Evolutionary conservation across 1,140 invertebrate genomes (phyloP).

Genomic region (Ceratosolen fusciceps): DNA sequence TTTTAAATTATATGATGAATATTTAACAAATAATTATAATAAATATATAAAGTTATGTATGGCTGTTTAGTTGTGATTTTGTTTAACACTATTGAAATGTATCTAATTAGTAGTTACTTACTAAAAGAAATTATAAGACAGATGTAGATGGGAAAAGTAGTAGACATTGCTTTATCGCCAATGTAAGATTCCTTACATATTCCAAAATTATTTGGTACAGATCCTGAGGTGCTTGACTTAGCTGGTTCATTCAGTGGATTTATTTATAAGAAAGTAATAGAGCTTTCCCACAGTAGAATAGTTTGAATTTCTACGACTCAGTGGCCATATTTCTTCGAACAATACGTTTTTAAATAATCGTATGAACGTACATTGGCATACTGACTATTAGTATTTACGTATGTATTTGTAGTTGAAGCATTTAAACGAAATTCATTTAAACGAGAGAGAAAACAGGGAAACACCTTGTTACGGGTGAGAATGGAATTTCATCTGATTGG

Average conservation of each 20-base stretch:
- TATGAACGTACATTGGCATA: too few relatives aligned
- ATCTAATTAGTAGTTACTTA: conserved; percentile 55
- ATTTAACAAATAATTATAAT: too few relatives aligned
- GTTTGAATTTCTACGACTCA: neutral
- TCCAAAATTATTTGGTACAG: neutral
- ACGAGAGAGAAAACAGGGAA: neutral
- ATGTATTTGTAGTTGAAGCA: neutral
- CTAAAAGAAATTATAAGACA: conserved; percentile 68
- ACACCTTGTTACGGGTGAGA: neutral
- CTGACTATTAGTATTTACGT: neutral
- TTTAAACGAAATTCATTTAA: neutral
- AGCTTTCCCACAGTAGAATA: neutral
- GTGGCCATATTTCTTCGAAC: neutral
- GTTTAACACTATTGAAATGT: too few relatives aligned
- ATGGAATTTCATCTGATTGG: conserved; percentile 5
- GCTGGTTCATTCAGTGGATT: neutral
- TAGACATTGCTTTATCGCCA: conserved; percentile 64
- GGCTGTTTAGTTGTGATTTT: too few relatives aligned
- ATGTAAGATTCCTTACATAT: conserved; percentile 22
- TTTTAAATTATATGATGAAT: too few relatives aligned
- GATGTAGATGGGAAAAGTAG: conserved; percentile 61
- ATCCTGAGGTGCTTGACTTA: neutral
- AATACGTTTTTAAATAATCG: too few relatives aligned
- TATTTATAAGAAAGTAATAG: neutral
- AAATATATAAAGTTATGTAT: too few relatives aligned